Base-by-base conservation (phyloP, 2,888 invertebrate genomes). In the Dexiosoma caninum region DNA sequence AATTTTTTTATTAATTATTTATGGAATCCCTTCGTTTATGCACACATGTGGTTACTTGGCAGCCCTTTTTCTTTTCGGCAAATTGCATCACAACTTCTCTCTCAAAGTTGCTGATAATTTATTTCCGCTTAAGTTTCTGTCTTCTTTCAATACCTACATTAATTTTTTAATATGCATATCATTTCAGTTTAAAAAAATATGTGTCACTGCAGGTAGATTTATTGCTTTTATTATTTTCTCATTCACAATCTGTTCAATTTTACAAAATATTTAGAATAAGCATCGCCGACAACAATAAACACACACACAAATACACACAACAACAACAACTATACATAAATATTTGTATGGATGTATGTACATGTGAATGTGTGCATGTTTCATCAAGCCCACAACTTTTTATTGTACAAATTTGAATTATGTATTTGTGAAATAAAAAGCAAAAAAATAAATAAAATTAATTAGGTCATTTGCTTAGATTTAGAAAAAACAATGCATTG, bases 401-500 rank as follows among this genome's bases (percentile, higher is more conserved):
- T 42, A 46, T 27, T 27, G 27, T 27, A 27, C 27, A 27, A 5
- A 27, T 59, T 53, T 62, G 74, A 60, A 62, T 78, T 69, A 57
- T 74, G 62, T 59, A 9, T 60, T 74, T 69, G 62, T 74, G 57
- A 76, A 74, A 67, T 46, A 67, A 53, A 66, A 66, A 66, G 53
- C 51, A 67, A 51, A 51, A 60, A 75, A 59, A 60, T 49, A 60
- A 75, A 72, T 53, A 62, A 42, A 75, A 67, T 77, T 81, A 81
- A 77, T 77, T 81, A 69, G 81, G 81, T 81, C 81, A 81, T 77
- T 72, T 74, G 81, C 62, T 81, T 67, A 62, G 44, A 51, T 75
- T 75, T 57, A 59, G 27, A 57, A 32, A 42, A 51, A 66, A 67
- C 21, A 44, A 3, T n/a, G n/a, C n/a, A 53, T 42, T 9, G 21